Percentiles rank a stretch among this genome's conserved stretches.
These are phyloP conservation scores for Sphaerophoria taeniata DNA, from an alignment of 2,888 invertebrate species.

Conservation along the genomic window DNA sequence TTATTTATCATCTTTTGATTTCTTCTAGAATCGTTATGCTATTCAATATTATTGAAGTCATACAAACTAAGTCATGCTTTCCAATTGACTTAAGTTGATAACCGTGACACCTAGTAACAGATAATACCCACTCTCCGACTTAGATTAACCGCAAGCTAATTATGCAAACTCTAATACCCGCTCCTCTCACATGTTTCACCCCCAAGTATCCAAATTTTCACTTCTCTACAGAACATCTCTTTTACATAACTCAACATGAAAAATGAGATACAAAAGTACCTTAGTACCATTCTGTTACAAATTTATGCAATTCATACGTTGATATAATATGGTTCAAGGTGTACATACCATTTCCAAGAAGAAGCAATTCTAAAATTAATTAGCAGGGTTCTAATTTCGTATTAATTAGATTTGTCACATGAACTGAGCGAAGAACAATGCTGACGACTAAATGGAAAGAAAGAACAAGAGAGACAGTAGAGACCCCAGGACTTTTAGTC, in stretches of 20 bases:
- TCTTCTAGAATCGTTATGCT: too few species aligned
- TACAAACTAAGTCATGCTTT: too few species aligned
- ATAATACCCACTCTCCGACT: conserved; percentile 5
- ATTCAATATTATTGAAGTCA: too few species aligned
- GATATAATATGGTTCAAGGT: too few species aligned
- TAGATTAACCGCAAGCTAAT: conserved; percentile 19
- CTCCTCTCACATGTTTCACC: not conserved
- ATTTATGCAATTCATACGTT: not conserved
- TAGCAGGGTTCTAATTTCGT: conserved; percentile 60
- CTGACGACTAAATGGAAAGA: not conserved
- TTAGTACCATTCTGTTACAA: not conserved
- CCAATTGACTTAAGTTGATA: not conserved
- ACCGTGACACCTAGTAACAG: conserved; percentile 1
- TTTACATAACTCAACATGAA: not conserved
- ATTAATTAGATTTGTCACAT: conserved; percentile 68
- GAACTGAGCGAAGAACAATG: conserved; percentile 34
- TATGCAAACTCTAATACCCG: conserved; percentile 16
- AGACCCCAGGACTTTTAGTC: conserved; percentile 36
- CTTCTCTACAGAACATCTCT: not conserved
- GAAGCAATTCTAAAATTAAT: conserved; percentile 45
- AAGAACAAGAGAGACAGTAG: not conserved
- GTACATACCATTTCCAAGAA: not conserved
- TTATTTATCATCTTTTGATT: too few species aligned
- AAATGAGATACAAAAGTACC: conserved; percentile 6
- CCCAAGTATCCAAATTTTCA: conserved; percentile 10